Percentiles rank a stretch among this genome's conserved stretches.
phyloP scores from a whole-genome alignment of 2,888 invertebrate species.

The Augochlorella aurata region DNA sequence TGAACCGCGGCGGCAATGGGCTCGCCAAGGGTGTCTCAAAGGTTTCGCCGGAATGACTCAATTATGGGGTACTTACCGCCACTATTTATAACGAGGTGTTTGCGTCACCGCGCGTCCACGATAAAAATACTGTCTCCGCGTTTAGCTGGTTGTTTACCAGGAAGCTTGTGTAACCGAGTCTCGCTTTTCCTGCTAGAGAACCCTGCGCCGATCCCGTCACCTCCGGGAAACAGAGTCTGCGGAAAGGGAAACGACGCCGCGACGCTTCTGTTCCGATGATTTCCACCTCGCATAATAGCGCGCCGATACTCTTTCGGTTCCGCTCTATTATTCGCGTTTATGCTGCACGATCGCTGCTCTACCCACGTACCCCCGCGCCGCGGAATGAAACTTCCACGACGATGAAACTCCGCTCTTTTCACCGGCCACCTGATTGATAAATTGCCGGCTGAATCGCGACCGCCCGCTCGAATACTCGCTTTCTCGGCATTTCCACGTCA shows the following conservation, averaged over 20 bases:
- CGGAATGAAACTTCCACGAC: neutral
- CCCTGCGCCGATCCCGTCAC: neutral
- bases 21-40: constrained; percentile 53
- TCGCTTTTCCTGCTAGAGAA: too few relatives aligned
- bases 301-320: constrained; percentile 27
- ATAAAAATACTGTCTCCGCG: constrained; percentile 34
- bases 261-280: constrained; percentile 13
- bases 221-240: neutral
- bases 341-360: constrained; percentile 4
- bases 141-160: constrained; percentile 31
- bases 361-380: neutral
- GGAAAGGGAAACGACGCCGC: constrained; percentile 16
- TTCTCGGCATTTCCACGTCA: neutral
- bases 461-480: neutral
- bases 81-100: constrained; percentile 38
- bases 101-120: constrained; percentile 23
- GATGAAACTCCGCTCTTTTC: constrained; percentile 17
- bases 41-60: constrained; percentile 52
- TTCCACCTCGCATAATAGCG: constrained; percentile 27
- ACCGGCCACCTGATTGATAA: neutral
- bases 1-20: constrained; percentile 45
- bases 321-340: constrained; percentile 34
- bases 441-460: constrained; percentile 8
- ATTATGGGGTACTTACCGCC: constrained; percentile 34
- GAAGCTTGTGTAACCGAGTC: neutral